Evolutionary conservation across 2,797 vertebrate species (phyloP).

Genomic region (Parauchenoglanis ngamensis): DNA sequence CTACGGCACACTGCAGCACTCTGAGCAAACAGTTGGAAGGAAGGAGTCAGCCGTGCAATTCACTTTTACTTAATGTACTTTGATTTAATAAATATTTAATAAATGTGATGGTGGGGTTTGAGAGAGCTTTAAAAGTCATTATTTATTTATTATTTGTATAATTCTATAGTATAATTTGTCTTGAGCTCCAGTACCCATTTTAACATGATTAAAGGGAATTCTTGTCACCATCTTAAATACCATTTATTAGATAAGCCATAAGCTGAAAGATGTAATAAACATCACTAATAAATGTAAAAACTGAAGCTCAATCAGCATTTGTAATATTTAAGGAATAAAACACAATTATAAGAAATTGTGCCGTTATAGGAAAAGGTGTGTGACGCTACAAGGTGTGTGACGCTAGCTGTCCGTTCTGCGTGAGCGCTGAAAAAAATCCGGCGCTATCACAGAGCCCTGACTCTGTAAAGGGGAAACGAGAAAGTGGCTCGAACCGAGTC

Average conservation of each 20-base stretch:
- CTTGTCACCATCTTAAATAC: background rate
- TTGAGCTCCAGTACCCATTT: background rate
- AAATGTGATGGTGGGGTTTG: background rate
- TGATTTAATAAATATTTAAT: background rate
- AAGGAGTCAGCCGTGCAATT: background rate
- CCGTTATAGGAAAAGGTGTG: background rate
- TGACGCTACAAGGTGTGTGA: too few relatives aligned
- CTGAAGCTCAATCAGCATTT: too few relatives aligned
- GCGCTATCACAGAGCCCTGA: too few relatives aligned
- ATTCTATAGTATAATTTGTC: background rate
- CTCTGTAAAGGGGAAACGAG: too few relatives aligned
- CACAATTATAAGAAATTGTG: background rate
- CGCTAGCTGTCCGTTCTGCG: too few relatives aligned
- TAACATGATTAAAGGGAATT: background rate
- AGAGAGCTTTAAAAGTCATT: background rate
- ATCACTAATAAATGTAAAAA: background rate
- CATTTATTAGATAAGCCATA: background rate
- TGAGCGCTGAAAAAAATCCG: too few relatives aligned
- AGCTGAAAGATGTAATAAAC: background rate
- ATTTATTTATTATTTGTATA: background rate
- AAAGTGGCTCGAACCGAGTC: too few relatives aligned
- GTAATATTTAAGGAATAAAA: background rate
- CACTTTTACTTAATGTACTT: background rate
- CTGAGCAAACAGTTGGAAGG: background rate
- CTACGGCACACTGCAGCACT: background rate